A percentile compares a stretch with the other conserved stretches of the same genome.
Conservation (phyloP, 2,888 invertebrate genomes). For the Dicyrtomina minuta region DNA sequence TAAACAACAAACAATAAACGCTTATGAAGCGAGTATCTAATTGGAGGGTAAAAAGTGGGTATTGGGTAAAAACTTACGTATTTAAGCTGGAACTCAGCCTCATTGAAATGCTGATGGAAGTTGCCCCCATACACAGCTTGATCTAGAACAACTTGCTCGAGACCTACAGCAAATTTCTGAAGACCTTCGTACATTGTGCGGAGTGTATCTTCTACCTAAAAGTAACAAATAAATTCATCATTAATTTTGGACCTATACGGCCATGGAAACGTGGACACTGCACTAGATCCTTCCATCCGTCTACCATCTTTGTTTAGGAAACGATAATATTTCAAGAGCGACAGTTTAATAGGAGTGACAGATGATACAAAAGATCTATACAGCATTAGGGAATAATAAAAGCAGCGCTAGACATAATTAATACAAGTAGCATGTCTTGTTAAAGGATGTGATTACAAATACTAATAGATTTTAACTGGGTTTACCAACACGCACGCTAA, state of each 20-base stretch:
- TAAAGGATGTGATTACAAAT: no score
- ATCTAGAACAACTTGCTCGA: slow-evolving; percentile 67
- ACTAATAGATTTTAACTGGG: no score
- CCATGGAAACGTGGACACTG: not conserved
- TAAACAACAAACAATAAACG: no score
- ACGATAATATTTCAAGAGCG: not conserved
- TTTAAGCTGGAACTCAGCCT: slow-evolving; percentile 65
- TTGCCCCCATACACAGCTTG: slow-evolving; percentile 60
- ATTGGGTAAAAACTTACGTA: slow-evolving; percentile 57
- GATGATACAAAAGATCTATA: no score
- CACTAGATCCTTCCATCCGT: not conserved
- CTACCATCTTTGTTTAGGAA: no score
- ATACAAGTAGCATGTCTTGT: no score
- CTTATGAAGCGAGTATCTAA: no score
- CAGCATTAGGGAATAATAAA: no score
- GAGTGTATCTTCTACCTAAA: slow-evolving; percentile 61
- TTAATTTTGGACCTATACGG: not conserved
- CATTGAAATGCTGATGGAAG: slow-evolving; percentile 62
- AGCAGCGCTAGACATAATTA: no score
- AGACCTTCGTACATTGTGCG: slow-evolving; percentile 67
- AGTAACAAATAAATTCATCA: slow-evolving; percentile 49
- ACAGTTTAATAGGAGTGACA: slow-evolving; percentile 12
- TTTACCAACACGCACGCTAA: no score
- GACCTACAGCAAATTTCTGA: slow-evolving; percentile 66
- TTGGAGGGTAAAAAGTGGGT: no score